Evolutionary conservation across 2,888 invertebrate genomes (phyloP), one percentile per base, ranked within the genome.

Genomic region (Cheilosia variabilis): DNA sequence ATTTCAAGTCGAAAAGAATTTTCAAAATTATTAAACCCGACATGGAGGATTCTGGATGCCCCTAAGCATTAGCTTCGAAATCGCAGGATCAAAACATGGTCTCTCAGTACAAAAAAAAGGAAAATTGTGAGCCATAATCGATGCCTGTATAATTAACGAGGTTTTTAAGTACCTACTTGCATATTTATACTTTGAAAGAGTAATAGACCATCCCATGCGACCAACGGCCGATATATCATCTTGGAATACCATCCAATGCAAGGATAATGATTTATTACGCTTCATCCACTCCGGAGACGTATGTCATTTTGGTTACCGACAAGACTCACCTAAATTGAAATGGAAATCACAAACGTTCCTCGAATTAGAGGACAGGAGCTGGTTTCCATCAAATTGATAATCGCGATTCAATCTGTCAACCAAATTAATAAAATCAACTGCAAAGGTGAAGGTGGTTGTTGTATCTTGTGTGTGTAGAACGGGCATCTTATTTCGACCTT

Each of bases 341-440:
- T 52, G 24, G 50, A 71, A 65, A 50, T 53, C 41, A 45, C 6
- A 45, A 55, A 27, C 58, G 41, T 45, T 77, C 50, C 66, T 62
- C 37, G 41, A 27, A 17, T 31, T n/a, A 43, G 9, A 41, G 57
- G 60, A 89, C 90, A 89, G 90, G 88, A 90, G 90, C 89, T 88
- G 86, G 86, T 71, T 88, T 87, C 87, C 89, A 89, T 90, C 89
- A 89, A 88, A 88, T 53, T 89, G 90, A 90, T 90, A 90, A 90
- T 89, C 88, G 88, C 84, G 88, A 84, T 88, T 89, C 90, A 89
- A 90, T 90, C 90, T 90, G 89, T 90, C 90, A 90, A 41, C 60
- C 55, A 75, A 78, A 87, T 83, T 83, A 79, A 87, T 78, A 82
- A 65, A 83, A 75, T 57, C 65, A 22, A 47, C 65, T 55, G 24